A percentile compares a stretch with the other conserved stretches of the same genome.
Evolutionary conservation across 2,113 vertebrate species (phyloP).

Genomic region (Austrofundulus limnaeus): DNA sequence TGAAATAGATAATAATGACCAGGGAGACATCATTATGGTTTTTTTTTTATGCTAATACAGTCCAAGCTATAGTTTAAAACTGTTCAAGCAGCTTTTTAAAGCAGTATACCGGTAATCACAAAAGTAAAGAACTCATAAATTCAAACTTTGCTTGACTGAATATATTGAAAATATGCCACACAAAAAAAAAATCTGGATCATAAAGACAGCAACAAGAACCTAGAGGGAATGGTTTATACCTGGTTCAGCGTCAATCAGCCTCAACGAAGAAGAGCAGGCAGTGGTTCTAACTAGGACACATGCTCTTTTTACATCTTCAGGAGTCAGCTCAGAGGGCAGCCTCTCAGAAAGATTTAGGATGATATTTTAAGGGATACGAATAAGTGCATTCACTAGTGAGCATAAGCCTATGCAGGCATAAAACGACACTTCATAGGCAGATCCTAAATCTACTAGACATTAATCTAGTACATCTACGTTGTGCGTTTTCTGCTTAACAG

Average conservation of each 20-base stretch:
- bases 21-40: no score
- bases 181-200: not conserved
- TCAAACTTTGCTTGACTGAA: not conserved
- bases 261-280: conserved; percentile 12
- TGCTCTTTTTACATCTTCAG: conserved; percentile 35
- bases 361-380: conserved; percentile 43
- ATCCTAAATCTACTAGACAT: not conserved
- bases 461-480: not conserved
- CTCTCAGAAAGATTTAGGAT: conserved; percentile 42
- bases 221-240: conserved; percentile 13
- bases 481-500: not conserved
- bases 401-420: conserved; percentile 21
- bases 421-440: conserved; percentile 9
- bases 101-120: no score
- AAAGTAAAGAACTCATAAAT: not conserved
- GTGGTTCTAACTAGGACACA: conserved; percentile 39
- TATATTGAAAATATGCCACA: not conserved
- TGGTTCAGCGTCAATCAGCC: conserved; percentile 29
- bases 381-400: not conserved
- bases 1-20: no score
- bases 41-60: no score
- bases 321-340: conserved; percentile 36
- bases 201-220: not conserved
- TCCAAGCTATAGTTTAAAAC: no score
- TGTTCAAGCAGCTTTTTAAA: not conserved